Evolutionary conservation across 2,888 invertebrate genomes (phyloP), one percentile per base, ranked within the genome.

Genomic region (Ormyrus thymus): DNA sequence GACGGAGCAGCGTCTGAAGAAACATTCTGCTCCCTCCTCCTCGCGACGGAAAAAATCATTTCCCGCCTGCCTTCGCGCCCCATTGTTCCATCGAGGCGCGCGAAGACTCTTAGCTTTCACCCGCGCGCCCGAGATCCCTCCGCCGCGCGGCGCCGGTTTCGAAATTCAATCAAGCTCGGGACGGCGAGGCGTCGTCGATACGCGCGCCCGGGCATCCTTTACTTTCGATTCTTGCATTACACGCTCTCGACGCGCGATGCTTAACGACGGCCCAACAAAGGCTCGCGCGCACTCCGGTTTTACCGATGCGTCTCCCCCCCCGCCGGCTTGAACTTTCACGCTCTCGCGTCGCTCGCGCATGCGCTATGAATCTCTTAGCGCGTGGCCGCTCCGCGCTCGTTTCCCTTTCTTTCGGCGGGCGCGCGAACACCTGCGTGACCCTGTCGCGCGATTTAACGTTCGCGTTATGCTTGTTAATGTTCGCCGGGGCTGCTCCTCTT

Each of bases 301-400:
- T 72, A 77, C 65, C 72, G 68, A 50, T 51, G 4, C 0, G 4
- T 29, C 2, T 29, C 29, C 29, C 29, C 29, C 29, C 3, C 29
- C 29, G 51, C 1, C 51, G n/a, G 46, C 59, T 29, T 29, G 46
- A 62, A 74, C 78, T 74, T 78, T 78, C 69, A 75, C 74, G 66
- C 55, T 48, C n/a, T 29, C 29, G 29, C 29, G 4, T 29, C 29
- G 46, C 48, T 48, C 82, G 74, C 83, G 84, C 85, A 84, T 83
- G 86, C 84, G 83, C 84, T 82, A 80, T 82, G 82, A 80, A 85
- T 86, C 84, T 79, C 79, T 73, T 64, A 80, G 81, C 85, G 85
- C 85, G 86, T 65, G 77, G 29, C 29, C 3, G 29, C 29, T 4
- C 29, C 29, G 29, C 72, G 55, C 55, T n/a, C 62, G 45, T 59